Evolutionary conservation across 2,113 vertebrate genomes (phyloP), one percentile per base, ranked within the genome.

Genomic region (Cyanistes caeruleus): DNA sequence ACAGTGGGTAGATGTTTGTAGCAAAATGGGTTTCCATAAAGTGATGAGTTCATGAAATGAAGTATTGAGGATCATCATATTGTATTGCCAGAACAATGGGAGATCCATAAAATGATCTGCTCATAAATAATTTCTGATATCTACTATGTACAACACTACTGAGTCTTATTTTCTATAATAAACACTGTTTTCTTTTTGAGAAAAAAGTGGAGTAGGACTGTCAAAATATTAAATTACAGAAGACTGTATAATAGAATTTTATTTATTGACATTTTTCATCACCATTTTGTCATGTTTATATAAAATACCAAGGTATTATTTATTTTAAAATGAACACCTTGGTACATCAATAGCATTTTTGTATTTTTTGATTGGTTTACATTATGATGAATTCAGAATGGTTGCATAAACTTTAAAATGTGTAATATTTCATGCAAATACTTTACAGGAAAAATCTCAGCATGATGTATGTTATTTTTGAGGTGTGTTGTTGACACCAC

Each of bases 211-310:
- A 60, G 33, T 51, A 87, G 56, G 48, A 95, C 70, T 95, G 78
- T 91, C 97, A 97, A 97, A 87, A 93, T 96, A 97, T 91, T 97
- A 96, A 96, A 95, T 96, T 97, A 86, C 78, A 76, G 49, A 73
- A 91, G 55, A 96, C 28, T 95, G 96, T 70, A 78, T 63, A 97
- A 89, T 92, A 89, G 64, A 95, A 90, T 97, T 97, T 93, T 81
- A 86, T 95, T 89, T 90, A 39, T 94, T 92, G 79, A 21, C 62
- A 81, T 92, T 96, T 96, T 85, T 95, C 95, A 80, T 87, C 49
- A 24, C 27, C 8, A 27, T 92, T 96, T 75, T 68, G 64, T 76
- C 59, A 30, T 58, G 60, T 89, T 87, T 95, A 89, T 24, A 10
- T 80, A 95, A 97, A 95, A 93, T 48, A 84, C 22, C 44, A 84